Base-by-base conservation (phyloP, 1,140 invertebrate species). In the Nixonia krombeini region DNA sequence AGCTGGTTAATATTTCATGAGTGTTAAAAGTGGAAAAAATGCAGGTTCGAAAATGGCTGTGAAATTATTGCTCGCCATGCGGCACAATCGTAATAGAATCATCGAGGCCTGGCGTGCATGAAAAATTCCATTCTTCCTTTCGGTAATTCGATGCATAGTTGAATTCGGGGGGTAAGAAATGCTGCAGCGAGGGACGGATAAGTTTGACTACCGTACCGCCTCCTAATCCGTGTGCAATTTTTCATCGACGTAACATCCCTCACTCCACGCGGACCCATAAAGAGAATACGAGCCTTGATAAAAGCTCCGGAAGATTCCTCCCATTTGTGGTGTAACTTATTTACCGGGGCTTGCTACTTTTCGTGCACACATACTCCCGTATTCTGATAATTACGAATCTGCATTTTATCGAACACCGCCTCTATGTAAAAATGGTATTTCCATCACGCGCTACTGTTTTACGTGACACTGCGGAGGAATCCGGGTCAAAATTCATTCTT, bases 261-360 rank as follows among this genome's bases (percentile, higher is more conserved):
- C 10, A 15, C 15, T 5, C 33, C 2, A 13, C 4, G 12, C 12
- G 8, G 9, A 8, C 3, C 29, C 15, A 37, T 37, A 37, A 37
- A 15, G 33, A 37, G 10, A 37, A 37, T n/a, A 12, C 8, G 29
- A n/a, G n/a, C n/a, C n/a, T n/a, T 35, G 1, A 15, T 2, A 35
- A 12, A 13, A 35, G 4, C 12, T n/a, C 1, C 3, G 10, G 13
- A 35, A 5, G 13, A 15, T 12, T 35, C 31, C 13, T 1, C 13
- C 31, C 1, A 35, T 35, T 35, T 35, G n/a, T 15, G 5, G 10
- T 4, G 16, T 44, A 44, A 50, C 47, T 62, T 67, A 67, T 33
- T 67, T 70, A 61, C 12, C 7, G 23, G 9, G 9, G 6, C 25
- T 72, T 71, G 68, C 21, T 21, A 21, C 52, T 73, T 71, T 68